Evolutionary conservation across 1,140 invertebrate genomes (phyloP).

Genomic region (Philopotamus ludificatus): DNA sequence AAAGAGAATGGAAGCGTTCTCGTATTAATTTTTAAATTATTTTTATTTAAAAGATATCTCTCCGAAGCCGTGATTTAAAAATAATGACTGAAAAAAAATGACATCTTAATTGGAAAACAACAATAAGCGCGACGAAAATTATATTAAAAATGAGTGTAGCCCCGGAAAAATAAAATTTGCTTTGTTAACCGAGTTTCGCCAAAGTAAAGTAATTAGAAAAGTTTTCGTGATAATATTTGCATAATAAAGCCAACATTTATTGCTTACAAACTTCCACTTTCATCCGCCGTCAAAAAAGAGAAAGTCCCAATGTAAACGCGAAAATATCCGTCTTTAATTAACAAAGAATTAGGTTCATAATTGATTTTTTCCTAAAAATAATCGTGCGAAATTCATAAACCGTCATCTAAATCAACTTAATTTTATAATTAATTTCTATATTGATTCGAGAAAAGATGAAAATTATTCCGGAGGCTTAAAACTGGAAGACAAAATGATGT

Average conservation of each 20-base stretch:
- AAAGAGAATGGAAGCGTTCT: too few species aligned
- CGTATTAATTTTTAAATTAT: too few species aligned
- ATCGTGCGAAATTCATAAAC: neutral
- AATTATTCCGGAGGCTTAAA: neutral
- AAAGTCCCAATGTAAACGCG: conserved; percentile 21
- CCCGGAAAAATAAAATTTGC: conserved; percentile 27
- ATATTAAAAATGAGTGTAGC: conserved; percentile 26
- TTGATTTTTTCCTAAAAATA: neutral
- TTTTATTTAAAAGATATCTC: too few species aligned
- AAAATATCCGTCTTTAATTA: conserved; percentile 38
- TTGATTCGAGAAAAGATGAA: conserved; percentile 1
- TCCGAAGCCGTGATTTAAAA: too few species aligned
- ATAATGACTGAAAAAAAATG: too few species aligned
- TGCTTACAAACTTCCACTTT: conserved; percentile 37
- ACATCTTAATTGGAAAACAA: too few species aligned
- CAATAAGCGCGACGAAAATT: conserved; percentile 16
- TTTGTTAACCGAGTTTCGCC: conserved; percentile 37
- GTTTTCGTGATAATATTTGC: conserved; percentile 41
- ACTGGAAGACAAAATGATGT: conserved; percentile 32
- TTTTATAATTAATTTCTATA: conserved; percentile 1
- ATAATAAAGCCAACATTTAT: conserved; percentile 41
- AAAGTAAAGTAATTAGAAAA: conserved; percentile 39
- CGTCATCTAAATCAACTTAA: neutral
- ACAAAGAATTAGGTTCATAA: neutral
- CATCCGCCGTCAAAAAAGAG: neutral